Evolutionary conservation across 2,113 vertebrate species (phyloP), one percentile per base, ranked within the genome.

Genomic region (Catharus bicknelli): DNA sequence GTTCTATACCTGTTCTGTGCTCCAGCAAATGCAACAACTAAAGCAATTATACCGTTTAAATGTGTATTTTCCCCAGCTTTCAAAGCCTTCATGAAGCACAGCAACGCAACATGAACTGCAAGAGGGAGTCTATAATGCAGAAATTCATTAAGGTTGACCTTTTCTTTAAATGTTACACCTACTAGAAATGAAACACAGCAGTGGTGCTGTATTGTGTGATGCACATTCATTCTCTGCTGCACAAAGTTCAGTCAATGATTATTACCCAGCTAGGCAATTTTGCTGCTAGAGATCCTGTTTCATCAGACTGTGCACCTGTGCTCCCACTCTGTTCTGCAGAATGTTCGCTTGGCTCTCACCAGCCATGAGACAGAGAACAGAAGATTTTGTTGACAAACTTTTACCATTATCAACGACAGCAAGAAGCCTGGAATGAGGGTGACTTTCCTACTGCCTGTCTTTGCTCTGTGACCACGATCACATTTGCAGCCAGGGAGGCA

Each of bases 371-470:
- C 9, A 64, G 54, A 67, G 43, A 84, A 16, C 23, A 73, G 29
- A 0, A 0, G 77, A 91, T 70, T 85, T 57, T 7, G 0, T 45
- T 62, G 34, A 34, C 4, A 6, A 84, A 53, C 53, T 8, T 57
- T 69, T 66, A 11, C 42, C 86, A 13, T 92, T 89, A 40, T 95
- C 91, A 81, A 53, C 38, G 2, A 97, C 95, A 2, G 97, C 95
- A 90, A 97, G 97, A 96, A 97, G 5, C 97, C 97, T 96, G 97
- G 4, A 96, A 92, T 2, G 98, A 97, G 10, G 96, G 97, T 62
- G 97, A 97, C 95, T 95, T 20, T 96, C 80, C 1, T 96, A 93
- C 94, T 97, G 96, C 78, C 97, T 96, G 7, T 97, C 96, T 4
- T 95, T 98, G 96, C 9, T 98, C 97, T 61, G 95, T 97, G 73